Conservation (phyloP, 2,113 vertebrate genomes). For the Carassius carassius region DNA sequence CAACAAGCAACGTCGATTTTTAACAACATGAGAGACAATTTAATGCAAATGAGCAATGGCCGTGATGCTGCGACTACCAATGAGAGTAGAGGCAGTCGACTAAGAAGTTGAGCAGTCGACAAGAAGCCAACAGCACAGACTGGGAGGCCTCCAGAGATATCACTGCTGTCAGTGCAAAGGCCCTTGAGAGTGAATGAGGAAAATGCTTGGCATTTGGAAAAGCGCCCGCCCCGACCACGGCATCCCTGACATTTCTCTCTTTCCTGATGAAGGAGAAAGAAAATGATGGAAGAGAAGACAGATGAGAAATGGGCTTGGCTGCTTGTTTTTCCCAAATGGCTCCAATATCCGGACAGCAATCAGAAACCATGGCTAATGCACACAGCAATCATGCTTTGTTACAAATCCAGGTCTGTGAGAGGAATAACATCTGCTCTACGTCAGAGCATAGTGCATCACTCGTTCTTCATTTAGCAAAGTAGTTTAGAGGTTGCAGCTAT, state of each 20-base stretch:
- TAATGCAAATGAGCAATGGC: slow-evolving; percentile 8
- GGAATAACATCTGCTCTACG: background rate
- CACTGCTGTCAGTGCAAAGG: background rate
- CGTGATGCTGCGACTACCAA: background rate
- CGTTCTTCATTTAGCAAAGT: background rate
- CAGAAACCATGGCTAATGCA: background rate
- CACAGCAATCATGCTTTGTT: background rate
- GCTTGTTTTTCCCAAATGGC: slow-evolving; percentile 8
- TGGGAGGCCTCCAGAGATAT: background rate
- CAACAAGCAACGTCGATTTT: background rate
- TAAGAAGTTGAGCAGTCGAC: slow-evolving; percentile 1
- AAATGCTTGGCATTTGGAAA: slow-evolving; percentile 37
- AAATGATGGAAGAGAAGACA: slow-evolving; percentile 16
- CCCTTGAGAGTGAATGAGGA: slow-evolving; percentile 10
- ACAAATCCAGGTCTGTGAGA: slow-evolving; percentile 12
- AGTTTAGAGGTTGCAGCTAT: background rate
- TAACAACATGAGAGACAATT: background rate
- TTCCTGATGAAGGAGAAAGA: slow-evolving; percentile 2
- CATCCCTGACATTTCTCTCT: slow-evolving; percentile 42
- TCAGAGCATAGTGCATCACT: background rate
- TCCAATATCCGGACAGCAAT: background rate
- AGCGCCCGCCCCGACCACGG: background rate
- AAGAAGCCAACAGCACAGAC: slow-evolving; percentile 7
- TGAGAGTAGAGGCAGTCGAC: background rate
- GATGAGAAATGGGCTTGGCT: slow-evolving; percentile 55